phyloP scores from a whole-genome alignment of 2,888 invertebrate species.

The Pseudococcus viburni region DNA sequence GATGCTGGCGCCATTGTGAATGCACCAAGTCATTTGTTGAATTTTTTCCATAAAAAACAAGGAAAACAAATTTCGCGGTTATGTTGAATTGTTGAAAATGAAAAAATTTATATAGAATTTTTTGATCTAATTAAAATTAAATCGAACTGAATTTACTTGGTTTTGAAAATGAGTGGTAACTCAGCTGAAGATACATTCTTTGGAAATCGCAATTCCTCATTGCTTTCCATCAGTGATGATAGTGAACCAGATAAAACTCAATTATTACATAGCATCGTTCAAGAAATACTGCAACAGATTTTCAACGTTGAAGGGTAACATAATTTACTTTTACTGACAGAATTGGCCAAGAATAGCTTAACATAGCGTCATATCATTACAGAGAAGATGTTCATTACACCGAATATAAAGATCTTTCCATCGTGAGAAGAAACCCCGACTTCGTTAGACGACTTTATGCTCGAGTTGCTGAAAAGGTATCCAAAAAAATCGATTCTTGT shows the following conservation, averaged over 20 bases:
- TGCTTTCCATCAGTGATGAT: not conserved
- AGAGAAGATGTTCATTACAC: not conserved
- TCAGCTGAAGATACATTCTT: not conserved
- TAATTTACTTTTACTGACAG: not conserved
- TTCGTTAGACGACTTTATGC: not conserved
- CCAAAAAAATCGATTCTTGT: conserved; percentile 4
- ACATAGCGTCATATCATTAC: not conserved
- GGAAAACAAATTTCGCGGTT: not conserved
- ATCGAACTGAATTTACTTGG: not conserved
- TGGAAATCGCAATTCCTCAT: not conserved
- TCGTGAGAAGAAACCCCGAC: not conserved
- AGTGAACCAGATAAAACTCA: not conserved
- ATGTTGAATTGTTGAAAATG: not conserved
- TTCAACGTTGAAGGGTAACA: not conserved
- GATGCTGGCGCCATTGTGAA: no score
- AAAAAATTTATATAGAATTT: not conserved
- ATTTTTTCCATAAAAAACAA: no score
- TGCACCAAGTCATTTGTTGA: no score
- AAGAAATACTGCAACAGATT: not conserved
- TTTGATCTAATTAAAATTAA: not conserved
- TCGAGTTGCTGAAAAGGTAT: not conserved
- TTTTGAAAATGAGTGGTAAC: not conserved
- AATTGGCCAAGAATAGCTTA: not conserved
- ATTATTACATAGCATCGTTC: not conserved
- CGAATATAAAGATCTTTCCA: not conserved